Evolutionary conservation across 2,888 invertebrate genomes (phyloP).

Genomic region (Stenurella melanura): DNA sequence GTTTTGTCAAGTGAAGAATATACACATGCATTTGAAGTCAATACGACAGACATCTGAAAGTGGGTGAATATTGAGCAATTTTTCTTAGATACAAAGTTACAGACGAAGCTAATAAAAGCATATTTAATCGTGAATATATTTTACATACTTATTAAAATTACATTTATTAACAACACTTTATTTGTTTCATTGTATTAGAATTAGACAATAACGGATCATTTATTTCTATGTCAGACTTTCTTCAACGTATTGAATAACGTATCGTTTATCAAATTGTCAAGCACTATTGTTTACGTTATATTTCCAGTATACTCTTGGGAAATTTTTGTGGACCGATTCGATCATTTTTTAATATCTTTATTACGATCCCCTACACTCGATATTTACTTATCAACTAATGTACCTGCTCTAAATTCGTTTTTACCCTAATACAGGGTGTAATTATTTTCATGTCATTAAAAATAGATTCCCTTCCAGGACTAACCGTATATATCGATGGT

Average conservation of each 20-base stretch:
- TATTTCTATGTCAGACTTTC: not conserved
- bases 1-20: no score
- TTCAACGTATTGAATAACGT: not conserved
- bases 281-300: not conserved
- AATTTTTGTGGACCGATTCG: not conserved
- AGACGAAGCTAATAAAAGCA: no score
- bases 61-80: no score
- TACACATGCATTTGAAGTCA: no score
- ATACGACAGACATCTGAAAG: no score
- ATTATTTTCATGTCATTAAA: no score
- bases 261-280: not conserved
- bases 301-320: not conserved
- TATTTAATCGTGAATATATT: not conserved
- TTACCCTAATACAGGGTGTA: no score
- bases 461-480: no score
- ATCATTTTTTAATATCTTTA: not conserved
- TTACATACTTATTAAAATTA: not conserved
- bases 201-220: not conserved
- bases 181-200: not conserved
- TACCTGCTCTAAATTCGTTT: not conserved
- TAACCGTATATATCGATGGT: no score
- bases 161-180: not conserved
- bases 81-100: no score
- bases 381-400: not conserved
- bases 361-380: not conserved